Evolutionary conservation across 2,797 vertebrate species (phyloP).

Genomic region (Holocentrus rufus): DNA sequence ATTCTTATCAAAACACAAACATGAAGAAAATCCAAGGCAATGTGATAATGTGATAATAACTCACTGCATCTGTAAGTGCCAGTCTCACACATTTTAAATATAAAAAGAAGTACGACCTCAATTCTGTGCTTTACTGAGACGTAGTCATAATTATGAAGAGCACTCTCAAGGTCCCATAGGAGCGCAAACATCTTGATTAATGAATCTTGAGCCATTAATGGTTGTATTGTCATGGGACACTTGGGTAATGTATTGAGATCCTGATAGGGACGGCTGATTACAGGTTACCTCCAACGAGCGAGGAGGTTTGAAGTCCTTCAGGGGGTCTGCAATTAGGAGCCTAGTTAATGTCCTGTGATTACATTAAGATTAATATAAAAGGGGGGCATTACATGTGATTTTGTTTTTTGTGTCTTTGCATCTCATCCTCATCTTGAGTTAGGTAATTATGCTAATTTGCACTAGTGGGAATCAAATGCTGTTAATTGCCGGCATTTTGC

Average conservation of each 20-base stretch:
- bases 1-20: not conserved
- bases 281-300: conserved; percentile 58
- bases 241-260: conserved; percentile 53
- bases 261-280: conserved; percentile 56
- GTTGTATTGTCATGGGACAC: conserved; percentile 55
- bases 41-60: not conserved
- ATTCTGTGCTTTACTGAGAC: conserved; percentile 41
- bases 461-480: conserved; percentile 15
- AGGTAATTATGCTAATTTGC: not conserved
- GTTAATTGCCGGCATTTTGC: conserved; percentile 15
- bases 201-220: conserved; percentile 63
- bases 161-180: conserved; percentile 53
- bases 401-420: conserved; percentile 9
- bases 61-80: not conserved
- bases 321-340: conserved; percentile 64
- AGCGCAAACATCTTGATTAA: conserved; percentile 72
- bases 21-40: not conserved
- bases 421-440: conserved; percentile 11
- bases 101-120: conserved; percentile 27
- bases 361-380: conserved; percentile 59
- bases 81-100: conserved; percentile 13
- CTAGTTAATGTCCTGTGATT: conserved; percentile 63
- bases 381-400: conserved; percentile 22
- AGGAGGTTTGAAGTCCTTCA: conserved; percentile 56
- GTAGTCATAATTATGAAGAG: conserved; percentile 65